phyloP scores from a whole-genome alignment of 2,113 vertebrate species.

The Columbina picui region DNA sequence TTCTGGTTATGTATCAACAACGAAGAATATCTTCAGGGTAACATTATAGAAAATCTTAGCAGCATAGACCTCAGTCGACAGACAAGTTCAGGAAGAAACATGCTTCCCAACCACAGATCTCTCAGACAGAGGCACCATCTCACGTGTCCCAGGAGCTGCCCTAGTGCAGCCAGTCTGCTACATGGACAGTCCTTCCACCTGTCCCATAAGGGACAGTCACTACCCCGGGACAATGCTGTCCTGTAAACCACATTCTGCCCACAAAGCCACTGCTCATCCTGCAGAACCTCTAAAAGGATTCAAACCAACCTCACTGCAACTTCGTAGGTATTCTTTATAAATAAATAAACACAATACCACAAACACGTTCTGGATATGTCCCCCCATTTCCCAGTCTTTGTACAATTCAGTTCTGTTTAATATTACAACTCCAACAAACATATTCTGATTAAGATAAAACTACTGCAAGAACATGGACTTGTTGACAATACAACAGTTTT shows the following conservation, averaged over 20 bases:
- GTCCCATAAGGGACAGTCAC: neutral
- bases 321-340: neutral
- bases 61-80: neutral
- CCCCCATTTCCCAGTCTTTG: neutral
- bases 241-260: neutral
- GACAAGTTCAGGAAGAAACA: neutral
- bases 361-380: neutral
- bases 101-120: neutral
- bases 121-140: neutral
- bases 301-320: neutral
- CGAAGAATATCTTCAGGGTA: neutral
- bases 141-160: neutral
- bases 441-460: neutral
- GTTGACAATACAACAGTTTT: neutral
- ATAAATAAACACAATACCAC: neutral
- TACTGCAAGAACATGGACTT: neutral
- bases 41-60: neutral
- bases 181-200: neutral
- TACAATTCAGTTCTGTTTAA: neutral
- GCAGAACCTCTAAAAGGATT: neutral
- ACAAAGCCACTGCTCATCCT: neutral
- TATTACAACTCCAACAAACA: no score
- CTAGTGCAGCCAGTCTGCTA: neutral
- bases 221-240: neutral
- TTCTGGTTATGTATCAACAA: neutral